Percentiles rank a stretch among this genome's conserved stretches.
These are phyloP conservation scores for Paralvinella palmiformis DNA, from an alignment of 1,140 invertebrate genomes.

Conservation along the genomic window DNA sequence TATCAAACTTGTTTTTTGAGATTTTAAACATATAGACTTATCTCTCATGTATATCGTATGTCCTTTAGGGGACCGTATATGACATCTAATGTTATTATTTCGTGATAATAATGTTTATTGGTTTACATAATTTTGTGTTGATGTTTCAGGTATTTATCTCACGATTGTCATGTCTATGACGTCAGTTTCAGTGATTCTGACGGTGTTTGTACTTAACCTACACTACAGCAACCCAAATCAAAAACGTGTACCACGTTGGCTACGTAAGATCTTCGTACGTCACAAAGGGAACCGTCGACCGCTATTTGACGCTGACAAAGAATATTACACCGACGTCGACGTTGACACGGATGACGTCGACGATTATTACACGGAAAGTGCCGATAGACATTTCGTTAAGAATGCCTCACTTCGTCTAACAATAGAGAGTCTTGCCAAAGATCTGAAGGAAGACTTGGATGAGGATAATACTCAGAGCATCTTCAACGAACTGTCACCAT, in stretches of 20 bases:
- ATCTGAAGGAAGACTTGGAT: constrained; percentile 1
- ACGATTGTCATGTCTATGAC: constrained; percentile 50
- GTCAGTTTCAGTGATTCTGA: constrained; percentile 48
- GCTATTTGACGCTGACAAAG: neutral
- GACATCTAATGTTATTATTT: too few species aligned
- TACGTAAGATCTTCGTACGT: constrained; percentile 17
- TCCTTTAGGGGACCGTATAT: too few species aligned
- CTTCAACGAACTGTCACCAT: neutral
- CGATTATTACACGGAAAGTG: too few species aligned
- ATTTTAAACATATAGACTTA: too few species aligned
- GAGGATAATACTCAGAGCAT: neutral
- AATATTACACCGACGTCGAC: neutral
- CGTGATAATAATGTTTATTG: too few species aligned
- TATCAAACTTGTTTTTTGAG: too few species aligned
- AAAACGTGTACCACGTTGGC: constrained; percentile 34
- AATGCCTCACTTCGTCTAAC: neutral
- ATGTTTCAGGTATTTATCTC: constrained; percentile 44
- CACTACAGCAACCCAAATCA: constrained; percentile 40
- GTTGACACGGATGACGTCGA: too few species aligned
- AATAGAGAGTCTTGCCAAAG: neutral
- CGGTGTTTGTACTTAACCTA: constrained; percentile 48
- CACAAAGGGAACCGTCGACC: neutral
- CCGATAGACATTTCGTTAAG: neutral
- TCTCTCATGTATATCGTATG: too few species aligned
- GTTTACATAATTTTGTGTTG: too few species aligned